Evolutionary conservation across 2,113 vertebrate genomes (phyloP).

Genomic region (Apistogramma diplotaenia): DNA sequence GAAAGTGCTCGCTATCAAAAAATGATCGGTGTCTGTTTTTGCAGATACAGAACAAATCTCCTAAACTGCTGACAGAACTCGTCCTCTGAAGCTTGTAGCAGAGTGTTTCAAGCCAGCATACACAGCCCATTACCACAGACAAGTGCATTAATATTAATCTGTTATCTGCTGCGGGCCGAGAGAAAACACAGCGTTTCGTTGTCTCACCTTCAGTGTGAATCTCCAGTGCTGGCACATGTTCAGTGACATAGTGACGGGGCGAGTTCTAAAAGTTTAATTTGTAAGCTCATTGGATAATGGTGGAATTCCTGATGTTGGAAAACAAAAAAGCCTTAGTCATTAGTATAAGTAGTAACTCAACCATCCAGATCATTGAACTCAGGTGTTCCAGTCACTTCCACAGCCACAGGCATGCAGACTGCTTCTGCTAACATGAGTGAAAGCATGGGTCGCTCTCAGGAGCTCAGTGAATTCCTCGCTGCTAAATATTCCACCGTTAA

Average conservation of each 20-base stretch:
- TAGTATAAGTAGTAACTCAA: background rate
- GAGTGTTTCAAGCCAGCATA: background rate
- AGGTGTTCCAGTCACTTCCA: too few relatives aligned
- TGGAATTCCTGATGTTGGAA: background rate
- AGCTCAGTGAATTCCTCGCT: too few relatives aligned
- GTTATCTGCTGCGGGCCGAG: background rate
- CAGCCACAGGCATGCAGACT: too few relatives aligned
- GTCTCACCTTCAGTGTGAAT: background rate
- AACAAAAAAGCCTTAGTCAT: background rate
- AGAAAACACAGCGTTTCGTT: background rate
- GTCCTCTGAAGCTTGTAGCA: background rate
- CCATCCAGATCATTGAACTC: too few relatives aligned
- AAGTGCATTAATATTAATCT: constrained; percentile 25
- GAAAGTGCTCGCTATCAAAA: background rate
- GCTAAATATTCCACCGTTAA: too few relatives aligned
- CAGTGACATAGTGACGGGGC: background rate
- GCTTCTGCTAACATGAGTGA: too few relatives aligned
- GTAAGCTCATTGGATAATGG: background rate
- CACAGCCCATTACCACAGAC: constrained; percentile 5
- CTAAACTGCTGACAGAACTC: constrained; percentile 19
- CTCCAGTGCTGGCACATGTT: background rate
- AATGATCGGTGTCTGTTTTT: background rate
- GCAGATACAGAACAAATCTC: background rate
- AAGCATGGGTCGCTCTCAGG: too few relatives aligned
- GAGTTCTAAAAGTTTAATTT: background rate